These are phyloP conservation scores for Chelon labrosus DNA, from an alignment of 2,797 vertebrate genomes.

Conservation along the genomic window DNA sequence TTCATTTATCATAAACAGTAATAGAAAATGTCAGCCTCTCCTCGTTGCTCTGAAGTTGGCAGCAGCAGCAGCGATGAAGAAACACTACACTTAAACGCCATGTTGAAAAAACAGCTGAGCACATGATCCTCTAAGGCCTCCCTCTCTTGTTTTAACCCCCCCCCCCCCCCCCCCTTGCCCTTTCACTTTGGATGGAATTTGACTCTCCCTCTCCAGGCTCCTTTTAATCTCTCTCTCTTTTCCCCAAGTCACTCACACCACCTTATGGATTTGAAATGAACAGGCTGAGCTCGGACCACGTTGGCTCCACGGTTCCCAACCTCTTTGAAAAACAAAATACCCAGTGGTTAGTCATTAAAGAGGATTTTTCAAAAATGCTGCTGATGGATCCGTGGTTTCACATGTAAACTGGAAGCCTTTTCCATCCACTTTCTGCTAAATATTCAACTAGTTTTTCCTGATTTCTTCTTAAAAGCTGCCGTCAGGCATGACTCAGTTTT, in stretches of 20 bases:
- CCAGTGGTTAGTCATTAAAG: too few species aligned
- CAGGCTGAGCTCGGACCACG: neutral
- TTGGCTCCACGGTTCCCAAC: too few species aligned
- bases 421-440: too few species aligned
- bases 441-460: too few species aligned
- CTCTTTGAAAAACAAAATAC: too few species aligned
- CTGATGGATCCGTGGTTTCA: too few species aligned
- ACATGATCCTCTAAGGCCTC: conserved; percentile 17
- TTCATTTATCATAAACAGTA: neutral
- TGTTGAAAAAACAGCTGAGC: conserved; percentile 51
- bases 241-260: conserved; percentile 32
- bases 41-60: neutral
- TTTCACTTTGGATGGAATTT: conserved; percentile 47
- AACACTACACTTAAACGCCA: conserved; percentile 32
- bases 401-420: too few species aligned
- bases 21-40: neutral
- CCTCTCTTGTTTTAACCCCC: neutral
- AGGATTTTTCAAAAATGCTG: too few species aligned
- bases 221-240: conserved; percentile 1
- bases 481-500: too few species aligned
- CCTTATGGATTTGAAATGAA: conserved; percentile 47
- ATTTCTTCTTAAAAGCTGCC: too few species aligned
- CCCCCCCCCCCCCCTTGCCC: conserved; percentile 10
- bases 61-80: neutral
- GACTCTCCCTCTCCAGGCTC: conserved; percentile 36